Evolutionary conservation across 1,140 invertebrate genomes (phyloP), one percentile per base, ranked within the genome.

Genomic region (Neotoxoptera formosana): DNA sequence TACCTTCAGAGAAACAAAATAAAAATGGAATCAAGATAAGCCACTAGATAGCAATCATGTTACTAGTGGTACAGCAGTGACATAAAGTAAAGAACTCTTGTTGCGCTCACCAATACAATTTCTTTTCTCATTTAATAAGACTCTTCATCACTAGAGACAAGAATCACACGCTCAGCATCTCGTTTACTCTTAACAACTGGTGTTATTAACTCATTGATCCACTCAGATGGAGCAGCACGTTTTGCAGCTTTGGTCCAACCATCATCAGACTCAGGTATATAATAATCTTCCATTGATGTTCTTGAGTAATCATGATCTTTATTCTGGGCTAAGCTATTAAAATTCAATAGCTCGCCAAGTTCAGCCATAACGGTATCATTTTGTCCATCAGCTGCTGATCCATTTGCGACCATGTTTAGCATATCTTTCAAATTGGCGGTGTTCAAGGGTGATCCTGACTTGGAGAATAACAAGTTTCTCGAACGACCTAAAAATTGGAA

Each of bases 301-400:
- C 95, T 95, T 92, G 95, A 95, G 94, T 96, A 96, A 94, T 96
- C 95, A 94, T 96, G 95, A 94, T 96, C 95, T 89, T 95, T 89
- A 81, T 30, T 95, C 93, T 23, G 95, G 94, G 20, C 95, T 94
- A 93, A 95, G 94, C 76, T 95, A 94, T 90, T 95, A 93, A 60
- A 95, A 83, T 95, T 95, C 56, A 95, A 94, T n/a, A 95, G 95
- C 91, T 96, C 95, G 47, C 95, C 95, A 51, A 95, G 94, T 51
- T 95, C 95, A 84, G 95, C 95, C 51, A 95, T 95, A 94, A 95
- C 94, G n/a, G 95, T 87, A 91, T 95, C 53, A 14, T 53, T 93
- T 91, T 90, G 87, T 36, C 56, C 93, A 81, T 94, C 94, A 83
- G 93, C 94, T 45, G 93, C 89, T 34, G 94, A 51, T 34, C 81